phyloP scores from a whole-genome alignment of 2,888 invertebrate species.

The Rotaria macrura region DNA sequence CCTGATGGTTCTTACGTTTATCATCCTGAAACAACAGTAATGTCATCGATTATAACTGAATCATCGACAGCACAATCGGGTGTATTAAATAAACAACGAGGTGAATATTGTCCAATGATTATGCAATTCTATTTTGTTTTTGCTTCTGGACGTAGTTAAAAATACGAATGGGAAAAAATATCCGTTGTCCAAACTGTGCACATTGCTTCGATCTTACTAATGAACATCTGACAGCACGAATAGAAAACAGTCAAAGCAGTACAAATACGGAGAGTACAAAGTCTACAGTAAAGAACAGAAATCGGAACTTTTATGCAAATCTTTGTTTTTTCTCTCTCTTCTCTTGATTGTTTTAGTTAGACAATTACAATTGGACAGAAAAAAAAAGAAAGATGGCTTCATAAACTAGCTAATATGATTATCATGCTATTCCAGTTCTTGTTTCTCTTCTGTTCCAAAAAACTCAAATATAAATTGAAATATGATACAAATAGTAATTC shows the following conservation, averaged over 20 bases:
- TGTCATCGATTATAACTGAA: background rate
- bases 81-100: background rate
- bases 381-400: background rate
- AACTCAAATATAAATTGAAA: background rate
- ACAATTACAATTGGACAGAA: background rate
- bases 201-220: background rate
- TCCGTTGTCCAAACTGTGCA: background rate
- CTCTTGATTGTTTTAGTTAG: no score
- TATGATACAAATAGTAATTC: no score
- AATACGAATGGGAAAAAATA: background rate
- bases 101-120: background rate
- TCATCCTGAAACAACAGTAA: background rate
- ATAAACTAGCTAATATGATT: no score
- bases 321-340: background rate
- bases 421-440: no score
- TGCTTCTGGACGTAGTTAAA: background rate
- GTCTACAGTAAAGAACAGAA: background rate
- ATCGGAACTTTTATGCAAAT: no score
- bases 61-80: background rate
- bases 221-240: background rate
- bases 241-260: background rate
- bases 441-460: background rate
- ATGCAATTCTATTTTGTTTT: background rate
- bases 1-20: background rate
- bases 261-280: background rate